These are phyloP conservation scores for Drosophila picticornis DNA, from an alignment of 2,888 invertebrate species.

Conservation along the genomic window DNA sequence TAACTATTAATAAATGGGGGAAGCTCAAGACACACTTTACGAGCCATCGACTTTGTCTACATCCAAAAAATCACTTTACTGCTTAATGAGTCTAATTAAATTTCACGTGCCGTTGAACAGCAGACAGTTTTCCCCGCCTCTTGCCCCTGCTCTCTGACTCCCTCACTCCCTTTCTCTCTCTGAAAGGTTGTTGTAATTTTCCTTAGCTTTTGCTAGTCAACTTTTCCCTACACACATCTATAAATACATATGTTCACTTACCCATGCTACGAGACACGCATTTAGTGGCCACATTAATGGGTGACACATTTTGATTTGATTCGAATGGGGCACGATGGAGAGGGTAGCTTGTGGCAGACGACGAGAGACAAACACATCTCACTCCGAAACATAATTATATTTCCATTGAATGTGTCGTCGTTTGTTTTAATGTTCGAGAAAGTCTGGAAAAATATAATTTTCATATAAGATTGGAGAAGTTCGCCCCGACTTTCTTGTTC, in stretches of 20 bases:
- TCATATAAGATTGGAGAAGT: constrained; percentile 60
- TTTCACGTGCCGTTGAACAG: constrained; percentile 67
- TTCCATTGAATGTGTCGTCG: constrained; percentile 69
- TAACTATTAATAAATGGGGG: constrained; percentile 26
- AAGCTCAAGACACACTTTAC: not conserved
- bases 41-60: not conserved
- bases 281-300: constrained; percentile 63
- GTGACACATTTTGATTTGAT: constrained; percentile 57
- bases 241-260: constrained; percentile 22
- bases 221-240: constrained; percentile 8
- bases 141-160: not conserved
- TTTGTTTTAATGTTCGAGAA: constrained; percentile 68
- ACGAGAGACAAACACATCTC: constrained; percentile 28
- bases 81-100: constrained; percentile 52
- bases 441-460: constrained; percentile 45
- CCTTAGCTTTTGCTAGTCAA: constrained; percentile 14
- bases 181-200: constrained; percentile 29
- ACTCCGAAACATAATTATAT: constrained; percentile 54
- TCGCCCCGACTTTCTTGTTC: constrained; percentile 22
- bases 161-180: not conserved
- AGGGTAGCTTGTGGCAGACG: not conserved
- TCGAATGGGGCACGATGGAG: constrained; percentile 15
- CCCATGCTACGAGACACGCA: constrained; percentile 45
- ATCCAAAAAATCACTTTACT: constrained; percentile 43
- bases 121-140: constrained; percentile 31